These are phyloP conservation scores for Dendrolimus punctatus DNA, from an alignment of 1,140 invertebrate species.

Conservation along the genomic window DNA sequence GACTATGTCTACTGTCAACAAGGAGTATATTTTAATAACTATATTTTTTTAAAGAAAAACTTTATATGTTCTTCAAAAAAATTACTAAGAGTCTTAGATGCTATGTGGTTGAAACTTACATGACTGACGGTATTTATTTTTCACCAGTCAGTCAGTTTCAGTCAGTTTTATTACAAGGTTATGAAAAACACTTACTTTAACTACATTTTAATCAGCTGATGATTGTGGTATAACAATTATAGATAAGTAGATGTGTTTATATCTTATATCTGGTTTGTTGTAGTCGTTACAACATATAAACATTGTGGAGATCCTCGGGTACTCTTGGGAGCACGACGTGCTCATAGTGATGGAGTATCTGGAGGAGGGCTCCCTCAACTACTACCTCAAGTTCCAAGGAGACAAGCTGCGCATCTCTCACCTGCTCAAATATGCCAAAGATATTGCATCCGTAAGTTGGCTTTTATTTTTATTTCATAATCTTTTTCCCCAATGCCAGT, in stretches of 20 bases:
- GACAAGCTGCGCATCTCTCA: conserved; percentile 76
- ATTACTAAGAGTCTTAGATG: no score
- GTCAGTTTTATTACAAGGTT: no score
- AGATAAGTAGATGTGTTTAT: neutral
- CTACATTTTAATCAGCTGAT: no score
- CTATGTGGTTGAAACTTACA: no score
- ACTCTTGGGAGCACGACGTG: conserved; percentile 79
- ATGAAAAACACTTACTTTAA: no score
- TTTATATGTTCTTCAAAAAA: no score
- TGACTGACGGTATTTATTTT: no score
- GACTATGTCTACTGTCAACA: no score
- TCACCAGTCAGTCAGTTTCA: no score
- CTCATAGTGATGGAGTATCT: conserved; percentile 92
- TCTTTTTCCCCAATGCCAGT: neutral
- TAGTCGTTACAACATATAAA: conserved; percentile 86
- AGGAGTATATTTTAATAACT: no score
- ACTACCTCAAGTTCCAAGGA: conserved; percentile 82
- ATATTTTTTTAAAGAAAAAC: no score
- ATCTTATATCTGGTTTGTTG: conserved; percentile 8
- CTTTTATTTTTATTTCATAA: neutral
- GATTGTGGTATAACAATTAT: no score
- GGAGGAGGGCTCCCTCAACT: conserved; percentile 84
- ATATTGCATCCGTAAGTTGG: conserved; percentile 80
- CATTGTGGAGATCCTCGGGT: conserved; percentile 89
- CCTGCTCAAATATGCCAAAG: conserved; percentile 82